phyloP scores from a whole-genome alignment of 2,797 vertebrate species.

The Sebastes variabilis region DNA sequence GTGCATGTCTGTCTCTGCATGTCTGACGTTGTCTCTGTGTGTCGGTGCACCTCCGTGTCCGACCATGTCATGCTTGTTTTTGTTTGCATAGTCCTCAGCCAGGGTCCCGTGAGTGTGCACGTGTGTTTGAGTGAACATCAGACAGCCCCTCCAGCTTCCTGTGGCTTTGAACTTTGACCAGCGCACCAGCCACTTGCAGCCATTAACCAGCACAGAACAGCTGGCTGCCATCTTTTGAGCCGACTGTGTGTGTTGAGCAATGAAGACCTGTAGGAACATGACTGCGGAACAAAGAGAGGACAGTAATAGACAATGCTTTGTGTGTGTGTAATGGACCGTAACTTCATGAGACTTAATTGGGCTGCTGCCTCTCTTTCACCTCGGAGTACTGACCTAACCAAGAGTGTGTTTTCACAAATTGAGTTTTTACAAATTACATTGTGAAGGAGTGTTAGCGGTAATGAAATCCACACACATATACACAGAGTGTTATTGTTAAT shows the following conservation, averaged over 20 bases:
- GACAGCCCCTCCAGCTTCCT: slow-evolving; percentile 22
- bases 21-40: neutral
- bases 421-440: neutral
- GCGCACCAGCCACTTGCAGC: slow-evolving; percentile 5
- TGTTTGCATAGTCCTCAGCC: slow-evolving; percentile 13
- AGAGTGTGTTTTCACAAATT: slow-evolving; percentile 1
- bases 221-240: slow-evolving; percentile 58
- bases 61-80: slow-evolving; percentile 12
- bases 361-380: slow-evolving; percentile 11
- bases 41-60: neutral
- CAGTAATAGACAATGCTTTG: slow-evolving; percentile 1
- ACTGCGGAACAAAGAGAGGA: slow-evolving; percentile 30
- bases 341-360: slow-evolving; percentile 4
- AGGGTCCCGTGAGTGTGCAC: neutral
- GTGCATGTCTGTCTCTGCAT: neutral
- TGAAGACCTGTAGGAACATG: slow-evolving; percentile 48
- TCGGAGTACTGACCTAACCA: neutral
- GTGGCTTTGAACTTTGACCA: slow-evolving; percentile 63
- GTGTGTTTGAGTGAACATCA: neutral
- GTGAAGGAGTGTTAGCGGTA: neutral
- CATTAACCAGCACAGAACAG: slow-evolving; percentile 39
- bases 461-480: neutral
- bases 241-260: slow-evolving; percentile 46
- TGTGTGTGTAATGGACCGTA: slow-evolving; percentile 4
- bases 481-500: neutral